Percentiles rank a stretch among this genome's conserved stretches.
phyloP scores from a whole-genome alignment of 2,797 vertebrate genomes.

The Myripristis murdjan region DNA sequence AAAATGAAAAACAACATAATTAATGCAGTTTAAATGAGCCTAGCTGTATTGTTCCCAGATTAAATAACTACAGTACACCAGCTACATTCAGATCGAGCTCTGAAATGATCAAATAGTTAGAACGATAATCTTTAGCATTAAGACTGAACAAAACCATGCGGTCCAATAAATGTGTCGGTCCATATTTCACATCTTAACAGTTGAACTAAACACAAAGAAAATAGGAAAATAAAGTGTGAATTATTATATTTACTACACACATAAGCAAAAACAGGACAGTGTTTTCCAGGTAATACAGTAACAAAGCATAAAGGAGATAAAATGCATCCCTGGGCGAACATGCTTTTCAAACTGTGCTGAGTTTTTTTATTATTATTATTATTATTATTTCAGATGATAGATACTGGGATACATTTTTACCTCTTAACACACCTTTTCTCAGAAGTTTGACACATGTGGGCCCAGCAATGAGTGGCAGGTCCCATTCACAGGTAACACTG shows the following conservation, averaged over 20 bases:
- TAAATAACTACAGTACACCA: conserved; percentile 30
- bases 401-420: neutral
- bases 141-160: conserved; percentile 35
- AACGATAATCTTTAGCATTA: neutral
- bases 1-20: conserved; percentile 55
- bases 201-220: conserved; percentile 14
- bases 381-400: conserved; percentile 10
- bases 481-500: conserved; percentile 18
- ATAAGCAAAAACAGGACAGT: neutral
- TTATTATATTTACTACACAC: conserved; percentile 5
- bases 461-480: neutral
- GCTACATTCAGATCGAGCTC: conserved; percentile 35
- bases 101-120: neutral
- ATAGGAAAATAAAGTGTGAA: neutral
- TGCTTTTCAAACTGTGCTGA: neutral
- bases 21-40: conserved; percentile 31
- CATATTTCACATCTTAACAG: conserved; percentile 43
- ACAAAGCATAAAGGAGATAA: conserved; percentile 31
- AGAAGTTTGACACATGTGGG: conserved; percentile 10
- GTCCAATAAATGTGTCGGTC: conserved; percentile 42
- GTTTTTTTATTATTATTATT: too few species aligned
- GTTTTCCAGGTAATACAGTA: conserved; percentile 5
- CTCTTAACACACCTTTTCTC: neutral
- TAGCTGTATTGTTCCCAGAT: conserved; percentile 7
- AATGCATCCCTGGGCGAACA: neutral